Percentiles rank a stretch among this genome's conserved stretches.
Evolutionary conservation across 2,888 invertebrate genomes (phyloP).

Genomic region (Bembecia ichneumoniformis): DNA sequence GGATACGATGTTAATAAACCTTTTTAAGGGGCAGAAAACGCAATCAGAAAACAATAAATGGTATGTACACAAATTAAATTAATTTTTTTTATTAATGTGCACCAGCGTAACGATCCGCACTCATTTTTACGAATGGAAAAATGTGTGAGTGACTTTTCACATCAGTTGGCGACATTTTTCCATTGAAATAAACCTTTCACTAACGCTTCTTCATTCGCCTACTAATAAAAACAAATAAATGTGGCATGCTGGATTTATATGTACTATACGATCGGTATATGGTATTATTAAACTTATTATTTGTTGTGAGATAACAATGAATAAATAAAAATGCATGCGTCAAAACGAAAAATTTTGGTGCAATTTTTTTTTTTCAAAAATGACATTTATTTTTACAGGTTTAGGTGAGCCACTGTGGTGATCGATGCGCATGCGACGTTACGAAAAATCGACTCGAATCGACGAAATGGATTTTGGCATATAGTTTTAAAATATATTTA

Average conservation of each 20-base stretch:
- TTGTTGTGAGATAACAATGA: conserved; percentile 69
- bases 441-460: conserved; percentile 15
- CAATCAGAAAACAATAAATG: conserved; percentile 25
- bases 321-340: background rate
- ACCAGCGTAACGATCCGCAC: conserved; percentile 55
- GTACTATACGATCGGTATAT: conserved; percentile 26
- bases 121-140: conserved; percentile 45
- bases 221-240: conserved; percentile 29
- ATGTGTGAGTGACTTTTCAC: conserved; percentile 15
- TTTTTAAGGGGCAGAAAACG: background rate
- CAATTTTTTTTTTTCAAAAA: background rate
- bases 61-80: conserved; percentile 57
- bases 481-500: conserved; percentile 7
- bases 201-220: conserved; percentile 42
- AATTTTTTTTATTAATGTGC: conserved; percentile 43
- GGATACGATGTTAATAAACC: too few relatives aligned
- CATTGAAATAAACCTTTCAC: conserved; percentile 18
- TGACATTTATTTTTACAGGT: conserved; percentile 28
- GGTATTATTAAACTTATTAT: conserved; percentile 43
- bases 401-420: conserved; percentile 47
- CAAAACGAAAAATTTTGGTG: background rate
- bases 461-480: conserved; percentile 5
- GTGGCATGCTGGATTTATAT: conserved; percentile 39
- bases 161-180: conserved; percentile 21
- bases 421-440: conserved; percentile 14